These are phyloP conservation scores for Paralvinella palmiformis DNA, from an alignment of 1,140 invertebrate genomes.

Conservation along the genomic window DNA sequence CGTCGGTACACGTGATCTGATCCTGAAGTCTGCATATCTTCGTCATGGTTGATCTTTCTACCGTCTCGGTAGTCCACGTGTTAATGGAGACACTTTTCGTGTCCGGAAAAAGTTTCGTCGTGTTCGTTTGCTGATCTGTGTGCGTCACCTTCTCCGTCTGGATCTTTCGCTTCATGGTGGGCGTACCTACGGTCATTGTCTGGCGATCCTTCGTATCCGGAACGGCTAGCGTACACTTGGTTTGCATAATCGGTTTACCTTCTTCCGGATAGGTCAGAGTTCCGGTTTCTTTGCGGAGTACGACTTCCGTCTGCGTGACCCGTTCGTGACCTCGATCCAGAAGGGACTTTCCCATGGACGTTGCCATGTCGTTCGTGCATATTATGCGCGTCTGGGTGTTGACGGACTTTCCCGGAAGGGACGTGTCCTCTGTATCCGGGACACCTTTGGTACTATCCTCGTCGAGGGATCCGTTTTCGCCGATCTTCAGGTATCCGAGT, in stretches of 20 bases:
- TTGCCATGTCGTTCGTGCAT: neutral
- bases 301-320: neutral
- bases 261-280: too few relatives aligned
- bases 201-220: neutral
- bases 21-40: too few relatives aligned
- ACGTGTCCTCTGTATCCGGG: neutral
- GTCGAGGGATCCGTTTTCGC: neutral
- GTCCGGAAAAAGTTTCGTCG: neutral
- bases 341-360: neutral
- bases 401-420: neutral
- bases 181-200: neutral
- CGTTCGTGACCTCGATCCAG: neutral
- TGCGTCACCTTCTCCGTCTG: neutral
- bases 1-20: too few relatives aligned
- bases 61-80: neutral
- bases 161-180: neutral
- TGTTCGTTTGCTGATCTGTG: neutral
- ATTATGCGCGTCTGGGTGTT: neutral
- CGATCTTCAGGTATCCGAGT: conserved; percentile 34
- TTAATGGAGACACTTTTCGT: neutral
- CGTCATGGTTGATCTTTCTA: too few relatives aligned
- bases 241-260: neutral
- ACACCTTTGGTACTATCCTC: neutral
- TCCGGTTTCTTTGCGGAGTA: neutral
- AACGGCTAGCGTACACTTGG: neutral